These are phyloP conservation scores for Galagoides demidoff DNA, from an alignment of 2,797 vertebrate species.

Conservation along the genomic window DNA sequence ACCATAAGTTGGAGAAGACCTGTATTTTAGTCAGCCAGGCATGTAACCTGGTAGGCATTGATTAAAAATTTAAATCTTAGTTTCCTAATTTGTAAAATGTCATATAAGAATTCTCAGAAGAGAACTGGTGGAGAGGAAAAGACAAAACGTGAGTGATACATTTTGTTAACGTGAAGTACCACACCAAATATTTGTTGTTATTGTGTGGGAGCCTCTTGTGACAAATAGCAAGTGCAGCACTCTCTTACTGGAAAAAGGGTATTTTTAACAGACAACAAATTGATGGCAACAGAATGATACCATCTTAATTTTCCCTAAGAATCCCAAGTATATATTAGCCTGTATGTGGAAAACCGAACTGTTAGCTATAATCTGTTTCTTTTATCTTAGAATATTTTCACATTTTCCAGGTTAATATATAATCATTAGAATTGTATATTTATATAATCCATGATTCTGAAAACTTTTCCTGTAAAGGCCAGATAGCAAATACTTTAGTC, in stretches of 20 bases:
- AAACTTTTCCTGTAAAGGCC: not conserved
- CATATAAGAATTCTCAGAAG: not conserved
- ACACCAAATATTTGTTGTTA: not conserved
- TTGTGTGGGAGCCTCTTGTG: not conserved
- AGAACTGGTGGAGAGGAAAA: not conserved
- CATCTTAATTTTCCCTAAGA: not conserved
- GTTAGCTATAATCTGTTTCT: not conserved
- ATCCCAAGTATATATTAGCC: not conserved
- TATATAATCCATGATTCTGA: not conserved
- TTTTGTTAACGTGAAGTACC: not conserved
- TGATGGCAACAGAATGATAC: not conserved
- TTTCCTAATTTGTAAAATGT: not conserved
- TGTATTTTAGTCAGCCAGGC: not conserved
- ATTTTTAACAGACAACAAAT: not conserved
- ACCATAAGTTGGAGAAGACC: not conserved
- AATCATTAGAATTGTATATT: not conserved
- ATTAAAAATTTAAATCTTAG: not conserved
- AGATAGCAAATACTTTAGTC: not conserved
- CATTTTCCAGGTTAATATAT: not conserved
- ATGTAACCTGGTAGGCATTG: not conserved
- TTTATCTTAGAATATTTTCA: conserved; percentile 28
- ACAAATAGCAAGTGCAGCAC: not conserved
- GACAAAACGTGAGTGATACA: not conserved
- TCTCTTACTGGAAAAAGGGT: not conserved
- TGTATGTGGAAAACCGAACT: not conserved